These are phyloP conservation scores for Metridium senile DNA, from an alignment of 92 coral and sea anemone species.

Conservation along the genomic window DNA sequence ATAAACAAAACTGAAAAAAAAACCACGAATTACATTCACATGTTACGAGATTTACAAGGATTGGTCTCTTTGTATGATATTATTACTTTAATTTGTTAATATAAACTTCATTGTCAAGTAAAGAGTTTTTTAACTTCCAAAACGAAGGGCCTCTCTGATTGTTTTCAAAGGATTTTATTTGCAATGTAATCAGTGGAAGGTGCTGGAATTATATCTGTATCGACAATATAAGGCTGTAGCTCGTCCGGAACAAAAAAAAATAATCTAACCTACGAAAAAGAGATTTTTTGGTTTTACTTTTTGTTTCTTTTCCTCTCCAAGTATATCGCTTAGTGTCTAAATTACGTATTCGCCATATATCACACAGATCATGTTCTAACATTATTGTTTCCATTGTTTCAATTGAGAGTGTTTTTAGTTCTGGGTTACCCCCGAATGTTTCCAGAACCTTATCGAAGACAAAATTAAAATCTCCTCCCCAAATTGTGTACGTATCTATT, in stretches of 20 bases:
- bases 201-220: neutral
- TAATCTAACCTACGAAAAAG: neutral
- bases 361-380: neutral
- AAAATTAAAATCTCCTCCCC: no score
- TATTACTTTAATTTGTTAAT: neutral
- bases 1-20: no score
- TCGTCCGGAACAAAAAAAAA: neutral
- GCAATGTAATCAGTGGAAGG: neutral
- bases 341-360: slow-evolving; percentile 1
- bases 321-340: neutral
- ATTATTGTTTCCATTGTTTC: neutral
- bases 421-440: no score
- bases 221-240: neutral
- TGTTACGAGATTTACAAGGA: no score
- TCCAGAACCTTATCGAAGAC: no score
- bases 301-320: neutral
- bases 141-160: neutral
- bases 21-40: no score
- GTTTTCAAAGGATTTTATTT: neutral
- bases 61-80: no score
- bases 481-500: no score
- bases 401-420: no score
- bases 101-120: neutral
- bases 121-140: no score
- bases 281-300: neutral